Percentiles rank a stretch among this genome's conserved stretches.
Evolutionary conservation across 2,113 vertebrate species (phyloP).

Genomic region (Fulica atra): DNA sequence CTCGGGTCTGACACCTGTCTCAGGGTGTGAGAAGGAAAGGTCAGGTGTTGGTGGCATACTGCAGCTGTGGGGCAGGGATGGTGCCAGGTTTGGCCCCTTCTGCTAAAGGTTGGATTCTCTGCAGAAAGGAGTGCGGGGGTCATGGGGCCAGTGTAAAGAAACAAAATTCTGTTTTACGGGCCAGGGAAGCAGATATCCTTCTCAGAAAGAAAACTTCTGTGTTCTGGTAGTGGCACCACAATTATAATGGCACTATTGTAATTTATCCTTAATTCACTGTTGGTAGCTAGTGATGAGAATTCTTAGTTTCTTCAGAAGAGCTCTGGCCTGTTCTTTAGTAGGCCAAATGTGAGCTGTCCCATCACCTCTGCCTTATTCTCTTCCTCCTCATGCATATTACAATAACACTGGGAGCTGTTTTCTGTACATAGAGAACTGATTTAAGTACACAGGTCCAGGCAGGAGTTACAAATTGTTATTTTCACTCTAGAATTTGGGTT

Average conservation of each 20-base stretch:
- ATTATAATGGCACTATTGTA: neutral
- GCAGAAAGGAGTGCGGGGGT: neutral
- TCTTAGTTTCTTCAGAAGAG: neutral
- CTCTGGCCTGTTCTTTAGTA: neutral
- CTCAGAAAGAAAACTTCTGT: neutral
- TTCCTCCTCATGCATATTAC: neutral
- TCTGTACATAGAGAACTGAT: neutral
- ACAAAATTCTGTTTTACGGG: neutral
- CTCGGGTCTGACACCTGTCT: neutral
- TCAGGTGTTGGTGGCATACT: neutral
- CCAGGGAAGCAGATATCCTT: neutral
- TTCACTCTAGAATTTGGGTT: neutral
- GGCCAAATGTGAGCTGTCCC: neutral
- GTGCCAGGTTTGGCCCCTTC: neutral
- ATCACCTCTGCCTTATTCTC: neutral
- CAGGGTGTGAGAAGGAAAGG: neutral
- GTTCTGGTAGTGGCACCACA: neutral
- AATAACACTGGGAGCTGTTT: neutral
- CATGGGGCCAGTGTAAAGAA: neutral
- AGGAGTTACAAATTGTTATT: neutral
- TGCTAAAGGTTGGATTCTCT: neutral
- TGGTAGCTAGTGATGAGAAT: neutral
- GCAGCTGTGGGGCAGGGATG: accelerated
- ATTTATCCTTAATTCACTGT: neutral
- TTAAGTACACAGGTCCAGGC: neutral